These are phyloP conservation scores for Uria lomvia DNA, from an alignment of 2,113 vertebrate species.

Conservation along the genomic window DNA sequence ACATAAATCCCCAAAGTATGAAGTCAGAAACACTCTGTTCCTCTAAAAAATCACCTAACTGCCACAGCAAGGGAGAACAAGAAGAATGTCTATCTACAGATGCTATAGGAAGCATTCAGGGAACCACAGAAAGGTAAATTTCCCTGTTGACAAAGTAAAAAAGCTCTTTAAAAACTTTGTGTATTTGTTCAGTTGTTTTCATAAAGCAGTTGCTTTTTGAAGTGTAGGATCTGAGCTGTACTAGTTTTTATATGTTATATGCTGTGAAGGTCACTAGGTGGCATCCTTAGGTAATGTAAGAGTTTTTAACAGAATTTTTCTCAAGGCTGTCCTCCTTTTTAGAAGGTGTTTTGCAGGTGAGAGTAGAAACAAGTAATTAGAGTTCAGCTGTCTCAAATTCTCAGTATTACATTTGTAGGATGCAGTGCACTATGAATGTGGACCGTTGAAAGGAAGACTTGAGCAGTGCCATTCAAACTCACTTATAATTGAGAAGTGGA, in stretches of 20 bases:
- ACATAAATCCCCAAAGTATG: not conserved
- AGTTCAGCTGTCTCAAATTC: not conserved
- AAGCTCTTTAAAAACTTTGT: not conserved
- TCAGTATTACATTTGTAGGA: not conserved
- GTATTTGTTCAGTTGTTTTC: not conserved
- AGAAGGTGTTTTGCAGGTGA: not conserved
- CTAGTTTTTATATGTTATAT: not conserved
- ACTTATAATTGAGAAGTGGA: not conserved
- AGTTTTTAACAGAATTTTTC: not conserved
- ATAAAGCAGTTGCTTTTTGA: not conserved
- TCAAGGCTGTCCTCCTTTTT: not conserved
- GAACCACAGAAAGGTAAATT: conserved; percentile 57
- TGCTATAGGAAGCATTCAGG: not conserved
- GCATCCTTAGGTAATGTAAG: not conserved
- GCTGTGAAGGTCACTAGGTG: conserved; percentile 16
- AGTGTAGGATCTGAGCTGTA: not conserved
- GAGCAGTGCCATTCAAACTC: not conserved
- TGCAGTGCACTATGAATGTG: not conserved
- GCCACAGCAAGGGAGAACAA: not conserved
- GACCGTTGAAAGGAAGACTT: not conserved
- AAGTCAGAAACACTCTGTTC: not conserved
- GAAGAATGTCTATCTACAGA: not conserved
- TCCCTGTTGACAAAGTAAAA: not conserved
- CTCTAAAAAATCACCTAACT: not conserved
- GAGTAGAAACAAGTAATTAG: not conserved